These are phyloP conservation scores for Cryptoblepharus egeriae DNA, from an alignment of 2,797 vertebrate species.

Conservation along the genomic window DNA sequence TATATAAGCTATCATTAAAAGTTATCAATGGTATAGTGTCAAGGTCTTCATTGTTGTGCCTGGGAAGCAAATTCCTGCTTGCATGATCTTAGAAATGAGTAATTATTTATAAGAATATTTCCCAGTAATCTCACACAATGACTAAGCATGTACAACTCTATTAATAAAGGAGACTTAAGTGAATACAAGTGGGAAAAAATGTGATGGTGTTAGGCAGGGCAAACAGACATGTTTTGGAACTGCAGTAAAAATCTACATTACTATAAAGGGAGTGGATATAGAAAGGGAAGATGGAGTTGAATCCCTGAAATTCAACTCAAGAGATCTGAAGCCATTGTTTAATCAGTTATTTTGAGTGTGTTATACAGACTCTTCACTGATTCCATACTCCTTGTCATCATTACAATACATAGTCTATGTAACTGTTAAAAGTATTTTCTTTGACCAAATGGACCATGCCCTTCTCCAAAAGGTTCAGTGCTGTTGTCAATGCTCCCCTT, in stretches of 20 bases:
- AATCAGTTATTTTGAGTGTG: neutral
- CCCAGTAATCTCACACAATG: slow-evolving; percentile 64
- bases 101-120: slow-evolving; percentile 69
- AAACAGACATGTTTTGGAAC: slow-evolving; percentile 23
- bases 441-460: neutral
- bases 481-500: neutral
- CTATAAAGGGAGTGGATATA: neutral
- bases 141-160: slow-evolving; percentile 49
- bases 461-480: neutral
- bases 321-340: neutral
- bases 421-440: neutral
- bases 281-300: neutral
- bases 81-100: slow-evolving; percentile 70
- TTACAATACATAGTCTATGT: neutral
- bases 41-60: slow-evolving; percentile 60
- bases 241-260: slow-evolving; percentile 19
- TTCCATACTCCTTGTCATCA: neutral
- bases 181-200: slow-evolving; percentile 12
- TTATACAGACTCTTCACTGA: neutral
- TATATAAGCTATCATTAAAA: slow-evolving; percentile 71
- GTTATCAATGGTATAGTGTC: slow-evolving; percentile 65
- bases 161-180: slow-evolving; percentile 62
- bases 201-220: slow-evolving; percentile 3
- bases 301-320: neutral
- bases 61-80: slow-evolving; percentile 73